Percentiles rank a stretch among this genome's conserved stretches.
These are phyloP conservation scores for Arnoldichthys spilopterus DNA, from an alignment of 2,797 vertebrate genomes.

Conservation along the genomic window DNA sequence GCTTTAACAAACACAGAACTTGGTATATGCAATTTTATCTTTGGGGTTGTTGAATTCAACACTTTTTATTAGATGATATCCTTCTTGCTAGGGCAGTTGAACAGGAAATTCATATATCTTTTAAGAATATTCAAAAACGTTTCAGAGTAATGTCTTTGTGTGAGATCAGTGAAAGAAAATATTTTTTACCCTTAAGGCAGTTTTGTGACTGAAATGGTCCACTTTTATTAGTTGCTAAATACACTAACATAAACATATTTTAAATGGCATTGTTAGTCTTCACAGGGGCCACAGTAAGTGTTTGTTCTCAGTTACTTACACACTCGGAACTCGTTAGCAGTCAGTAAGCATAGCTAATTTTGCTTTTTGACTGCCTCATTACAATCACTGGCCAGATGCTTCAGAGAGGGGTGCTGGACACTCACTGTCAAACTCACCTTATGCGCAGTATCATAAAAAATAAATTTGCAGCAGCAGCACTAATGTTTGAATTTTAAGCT, in stretches of 20 bases:
- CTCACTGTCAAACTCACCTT: conserved; percentile 53
- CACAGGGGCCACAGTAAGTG: not conserved
- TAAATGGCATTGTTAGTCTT: not conserved
- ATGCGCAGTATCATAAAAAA: conserved; percentile 40
- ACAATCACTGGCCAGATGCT: not conserved
- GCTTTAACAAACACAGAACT: no score
- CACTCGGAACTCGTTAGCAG: conserved; percentile 26
- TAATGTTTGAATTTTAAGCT: no score
- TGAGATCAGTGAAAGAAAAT: no score
- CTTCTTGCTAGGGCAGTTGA: no score
- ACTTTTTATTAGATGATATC: no score
- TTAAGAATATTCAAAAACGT: no score
- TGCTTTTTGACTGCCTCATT: conserved; percentile 23
- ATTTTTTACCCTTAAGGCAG: no score
- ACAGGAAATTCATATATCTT: no score
- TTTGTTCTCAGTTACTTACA: conserved; percentile 15
- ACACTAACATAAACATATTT: not conserved
- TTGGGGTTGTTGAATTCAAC: no score
- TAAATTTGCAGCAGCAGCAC: not conserved
- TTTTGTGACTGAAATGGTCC: no score
- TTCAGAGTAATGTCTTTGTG: no score
- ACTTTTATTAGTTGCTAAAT: not conserved
- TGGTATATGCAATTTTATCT: no score
- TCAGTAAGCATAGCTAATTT: conserved; percentile 47
- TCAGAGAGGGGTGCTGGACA: conserved; percentile 3